Evolutionary conservation across 2,888 invertebrate genomes (phyloP).

Genomic region (Apamea crenata): DNA sequence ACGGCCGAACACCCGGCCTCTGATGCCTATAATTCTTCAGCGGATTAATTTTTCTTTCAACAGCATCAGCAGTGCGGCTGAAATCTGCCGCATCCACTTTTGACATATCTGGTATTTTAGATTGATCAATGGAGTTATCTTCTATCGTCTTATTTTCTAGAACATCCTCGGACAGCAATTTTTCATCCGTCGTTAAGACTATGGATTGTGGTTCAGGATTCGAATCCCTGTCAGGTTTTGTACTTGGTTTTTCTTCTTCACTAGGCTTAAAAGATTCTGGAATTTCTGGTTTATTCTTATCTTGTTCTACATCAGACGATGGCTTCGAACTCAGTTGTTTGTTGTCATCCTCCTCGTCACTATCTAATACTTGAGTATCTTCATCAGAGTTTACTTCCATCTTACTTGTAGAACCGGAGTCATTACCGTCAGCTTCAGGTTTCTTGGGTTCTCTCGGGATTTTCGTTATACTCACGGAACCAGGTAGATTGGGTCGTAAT

Average conservation of each 20-base stretch:
- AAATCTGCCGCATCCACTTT: slow-evolving; percentile 63
- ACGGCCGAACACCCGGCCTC: slow-evolving; percentile 78
- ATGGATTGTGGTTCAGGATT: slow-evolving; percentile 72
- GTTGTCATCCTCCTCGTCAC: slow-evolving; percentile 81
- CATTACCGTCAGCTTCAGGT: slow-evolving; percentile 72
- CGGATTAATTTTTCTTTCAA: slow-evolving; percentile 85
- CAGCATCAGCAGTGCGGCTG: slow-evolving; percentile 71
- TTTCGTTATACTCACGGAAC: slow-evolving; percentile 87
- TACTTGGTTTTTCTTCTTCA: slow-evolving; percentile 64
- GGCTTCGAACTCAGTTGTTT: slow-evolving; percentile 66
- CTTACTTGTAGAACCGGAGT: slow-evolving; percentile 71
- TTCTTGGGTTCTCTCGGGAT: slow-evolving; percentile 81
- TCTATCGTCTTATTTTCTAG: slow-evolving; percentile 78
- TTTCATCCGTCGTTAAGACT: slow-evolving; percentile 86
- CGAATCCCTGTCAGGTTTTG: slow-evolving; percentile 63
- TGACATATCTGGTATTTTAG: slow-evolving; percentile 61
- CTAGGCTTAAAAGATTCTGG: slow-evolving; percentile 50
- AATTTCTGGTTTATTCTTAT: slow-evolving; percentile 51
- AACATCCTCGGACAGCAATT: slow-evolving; percentile 84
- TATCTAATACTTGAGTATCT: slow-evolving; percentile 86
- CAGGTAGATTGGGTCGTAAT: slow-evolving; percentile 81
- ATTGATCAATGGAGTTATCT: slow-evolving; percentile 67
- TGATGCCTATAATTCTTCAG: slow-evolving; percentile 89
- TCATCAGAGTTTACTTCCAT: slow-evolving; percentile 80
- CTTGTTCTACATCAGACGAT: slow-evolving; percentile 55